phyloP scores from a whole-genome alignment of 2,797 vertebrate genomes.

The Melanotaenia boesemani region DNA sequence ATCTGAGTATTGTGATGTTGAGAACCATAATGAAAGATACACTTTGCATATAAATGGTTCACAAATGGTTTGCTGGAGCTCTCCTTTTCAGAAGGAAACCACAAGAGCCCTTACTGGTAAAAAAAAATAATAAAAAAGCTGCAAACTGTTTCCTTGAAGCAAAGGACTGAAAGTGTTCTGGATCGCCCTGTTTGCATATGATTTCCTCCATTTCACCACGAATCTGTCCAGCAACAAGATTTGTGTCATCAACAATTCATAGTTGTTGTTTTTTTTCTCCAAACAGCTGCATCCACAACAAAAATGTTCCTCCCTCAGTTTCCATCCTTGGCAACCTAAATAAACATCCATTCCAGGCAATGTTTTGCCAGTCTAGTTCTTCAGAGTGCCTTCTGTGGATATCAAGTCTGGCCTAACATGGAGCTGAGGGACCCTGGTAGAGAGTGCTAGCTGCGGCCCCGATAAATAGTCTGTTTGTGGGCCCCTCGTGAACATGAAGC shows the following conservation, averaged over 20 bases:
- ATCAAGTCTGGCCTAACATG: slow-evolving; percentile 34
- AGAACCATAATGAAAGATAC: slow-evolving; percentile 24
- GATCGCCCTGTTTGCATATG: slow-evolving; percentile 28
- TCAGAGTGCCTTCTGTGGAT: slow-evolving; percentile 32
- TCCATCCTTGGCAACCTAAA: slow-evolving; percentile 48
- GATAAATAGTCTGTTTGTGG: slow-evolving; percentile 80
- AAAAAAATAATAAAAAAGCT: background rate
- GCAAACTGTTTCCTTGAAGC: slow-evolving; percentile 33
- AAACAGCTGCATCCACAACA: slow-evolving; percentile 43
- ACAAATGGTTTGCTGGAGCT: slow-evolving; percentile 27
- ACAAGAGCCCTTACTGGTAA: slow-evolving; percentile 13
- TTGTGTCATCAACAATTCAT: slow-evolving; percentile 23
- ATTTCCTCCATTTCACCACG: slow-evolving; percentile 26
- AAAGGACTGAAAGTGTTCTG: slow-evolving; percentile 33
- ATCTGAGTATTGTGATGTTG: slow-evolving; percentile 42
- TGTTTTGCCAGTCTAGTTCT: slow-evolving; percentile 38
- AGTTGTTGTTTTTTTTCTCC: slow-evolving; percentile 8
- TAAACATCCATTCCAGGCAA: slow-evolving; percentile 41
- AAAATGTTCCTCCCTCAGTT: slow-evolving; percentile 45
- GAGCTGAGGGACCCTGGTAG: slow-evolving; percentile 25
- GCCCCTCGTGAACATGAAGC: slow-evolving; percentile 89
- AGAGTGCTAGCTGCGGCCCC: slow-evolving; percentile 85
- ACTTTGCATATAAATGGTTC: slow-evolving; percentile 50
- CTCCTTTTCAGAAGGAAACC: slow-evolving; percentile 48
- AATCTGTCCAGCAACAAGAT: slow-evolving; percentile 35